Conservation (phyloP, 2,888 invertebrate species). For the Odontocolon sp. region DNA sequence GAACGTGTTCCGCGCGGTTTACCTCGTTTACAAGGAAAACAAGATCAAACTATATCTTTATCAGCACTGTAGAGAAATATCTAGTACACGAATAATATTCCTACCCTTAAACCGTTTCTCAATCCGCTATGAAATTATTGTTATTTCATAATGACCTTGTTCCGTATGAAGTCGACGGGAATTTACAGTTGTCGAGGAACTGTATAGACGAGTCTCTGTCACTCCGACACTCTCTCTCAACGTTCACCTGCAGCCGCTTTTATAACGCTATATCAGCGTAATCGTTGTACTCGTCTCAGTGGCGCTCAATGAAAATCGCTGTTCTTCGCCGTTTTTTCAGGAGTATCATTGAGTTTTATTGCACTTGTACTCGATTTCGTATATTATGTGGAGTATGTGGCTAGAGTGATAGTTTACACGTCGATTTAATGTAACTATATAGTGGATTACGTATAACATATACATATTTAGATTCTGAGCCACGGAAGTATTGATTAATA, state of each 20-base stretch:
- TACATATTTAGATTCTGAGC: too few relatives aligned
- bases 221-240: background rate
- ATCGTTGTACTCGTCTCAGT: background rate
- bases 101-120: background rate
- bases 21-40: too few relatives aligned
- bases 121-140: background rate
- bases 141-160: constrained; percentile 29
- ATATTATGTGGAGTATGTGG: too few relatives aligned
- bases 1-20: background rate
- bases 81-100: background rate
- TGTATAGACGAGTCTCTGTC: background rate
- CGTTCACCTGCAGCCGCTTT: constrained; percentile 8
- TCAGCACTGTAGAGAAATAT: background rate
- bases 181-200: background rate
- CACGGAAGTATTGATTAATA: too few relatives aligned
- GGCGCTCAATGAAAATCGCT: background rate
- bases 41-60: too few relatives aligned
- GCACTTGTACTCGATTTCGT: background rate
- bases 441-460: background rate
- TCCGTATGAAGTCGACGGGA: constrained; percentile 13
- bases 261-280: background rate
- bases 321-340: too few relatives aligned
- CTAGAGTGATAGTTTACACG: too few relatives aligned
- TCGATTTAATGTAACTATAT: too few relatives aligned
- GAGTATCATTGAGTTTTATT: background rate